These are phyloP conservation scores for Ctenodactylus gundi DNA, from an alignment of 2,113 vertebrate species.

Conservation along the genomic window DNA sequence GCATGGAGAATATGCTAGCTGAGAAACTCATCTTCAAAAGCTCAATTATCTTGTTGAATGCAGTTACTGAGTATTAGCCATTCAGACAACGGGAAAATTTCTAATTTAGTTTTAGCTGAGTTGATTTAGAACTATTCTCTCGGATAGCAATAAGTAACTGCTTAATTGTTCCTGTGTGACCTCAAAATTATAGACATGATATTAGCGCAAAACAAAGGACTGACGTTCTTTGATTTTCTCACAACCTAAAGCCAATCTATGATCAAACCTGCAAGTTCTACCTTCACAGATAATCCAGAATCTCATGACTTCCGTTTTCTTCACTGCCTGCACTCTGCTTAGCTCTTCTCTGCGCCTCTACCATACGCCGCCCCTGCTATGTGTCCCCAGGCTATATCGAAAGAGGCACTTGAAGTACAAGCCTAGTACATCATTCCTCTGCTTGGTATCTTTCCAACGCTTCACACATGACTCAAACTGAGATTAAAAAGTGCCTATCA, in stretches of 20 bases:
- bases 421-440: not conserved
- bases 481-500: not conserved
- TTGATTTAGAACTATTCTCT: not conserved
- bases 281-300: not conserved
- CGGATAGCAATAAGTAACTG: not conserved
- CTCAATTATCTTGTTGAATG: conserved; percentile 13
- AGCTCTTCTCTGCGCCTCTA: not conserved
- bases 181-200: not conserved
- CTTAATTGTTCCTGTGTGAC: conserved; percentile 23
- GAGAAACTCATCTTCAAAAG: conserved; percentile 26
- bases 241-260: not conserved
- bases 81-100: conserved; percentile 30
- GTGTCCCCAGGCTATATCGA: not conserved
- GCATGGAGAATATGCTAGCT: not conserved
- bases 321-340: not conserved
- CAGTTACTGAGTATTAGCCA: conserved; percentile 20
- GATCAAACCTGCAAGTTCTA: not conserved
- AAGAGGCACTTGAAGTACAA: not conserved
- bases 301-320: not conserved
- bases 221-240: conserved; percentile 18
- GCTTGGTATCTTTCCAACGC: not conserved
- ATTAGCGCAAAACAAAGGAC: conserved; percentile 20
- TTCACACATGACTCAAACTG: not conserved
- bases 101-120: not conserved
- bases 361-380: not conserved